Base-by-base conservation (phyloP, 2,797 vertebrate genomes). In the Dryobates pubescens region DNA sequence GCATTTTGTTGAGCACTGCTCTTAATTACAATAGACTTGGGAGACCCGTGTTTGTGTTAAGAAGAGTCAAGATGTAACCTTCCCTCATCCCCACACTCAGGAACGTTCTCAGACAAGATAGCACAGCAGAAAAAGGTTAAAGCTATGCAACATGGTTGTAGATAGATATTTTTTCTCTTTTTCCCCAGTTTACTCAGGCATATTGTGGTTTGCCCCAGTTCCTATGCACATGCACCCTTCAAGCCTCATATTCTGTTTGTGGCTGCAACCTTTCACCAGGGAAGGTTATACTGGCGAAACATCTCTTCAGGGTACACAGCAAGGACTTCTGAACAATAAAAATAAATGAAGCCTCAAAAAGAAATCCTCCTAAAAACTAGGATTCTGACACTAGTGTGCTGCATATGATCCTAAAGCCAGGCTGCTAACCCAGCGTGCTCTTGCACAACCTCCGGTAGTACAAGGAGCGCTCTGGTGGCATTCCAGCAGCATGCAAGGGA, bases 31-130 rank as follows among this genome's bases (percentile, higher is more conserved):
- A 17, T 13, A 70, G 47, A 41, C 5, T 67, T 63, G 53, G 9
- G 22, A 70, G 29, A 45, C 13, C 23, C 6, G 2, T 7, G 3
- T 49, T 87, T 75, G 24, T 56, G 45, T 80, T 86, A 65, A 89
- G 13, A 5, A 56, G 13, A 45, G 10, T 4, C 17, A 38, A 75
- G 65, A 61, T 53, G 68, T 67, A 74, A 67, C 24, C 23, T 86
- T 72, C 43, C 32, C 10, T 81, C 57, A 69, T 36, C 5, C 22
- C 17, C 36, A 74, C 3, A 3, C 10, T 59, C 30, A 32, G n/a
- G 29, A 90, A 19, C 83, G 74, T 67, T 69, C 13, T 56, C 17
- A 68, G 47, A 74, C 84, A 88, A 67, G 17, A 77, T 18, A 91
- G 18, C 18, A 82, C 82, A 84, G 53, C 8, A 84, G 47, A 62